Conservation (phyloP, 2,797 vertebrate species). For the Macroramphosus scolopax region DNA sequence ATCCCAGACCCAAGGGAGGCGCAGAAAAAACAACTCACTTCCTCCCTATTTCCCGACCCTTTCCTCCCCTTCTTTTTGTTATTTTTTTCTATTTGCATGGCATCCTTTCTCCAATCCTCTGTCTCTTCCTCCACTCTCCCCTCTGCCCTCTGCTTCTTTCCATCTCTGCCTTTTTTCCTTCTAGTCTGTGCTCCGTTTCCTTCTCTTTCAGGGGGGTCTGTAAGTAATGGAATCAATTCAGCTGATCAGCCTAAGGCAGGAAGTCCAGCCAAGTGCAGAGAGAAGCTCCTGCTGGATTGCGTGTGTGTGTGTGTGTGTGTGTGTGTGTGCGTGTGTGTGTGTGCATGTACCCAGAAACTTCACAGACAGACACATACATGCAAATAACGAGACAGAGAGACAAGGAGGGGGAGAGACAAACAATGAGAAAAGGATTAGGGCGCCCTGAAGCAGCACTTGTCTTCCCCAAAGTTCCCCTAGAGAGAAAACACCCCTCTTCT, state of each 20-base stretch:
- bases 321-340: conserved; percentile 19
- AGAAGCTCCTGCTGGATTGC: conserved; percentile 46
- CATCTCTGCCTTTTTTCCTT: conserved; percentile 23
- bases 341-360: conserved; percentile 58
- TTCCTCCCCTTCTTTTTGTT: conserved; percentile 25
- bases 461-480: conserved; percentile 45
- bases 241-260: conserved; percentile 74
- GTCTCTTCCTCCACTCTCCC: conserved; percentile 26
- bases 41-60: conserved; percentile 34
- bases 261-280: conserved; percentile 73
- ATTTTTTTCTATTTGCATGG: conserved; percentile 19
- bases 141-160: conserved; percentile 45
- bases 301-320: conserved; percentile 15
- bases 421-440: conserved; percentile 53
- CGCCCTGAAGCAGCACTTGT: conserved; percentile 65
- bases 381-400: conserved; percentile 62
- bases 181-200: conserved; percentile 41
- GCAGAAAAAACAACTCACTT: conserved; percentile 45
- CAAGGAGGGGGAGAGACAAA: conserved; percentile 19
- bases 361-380: conserved; percentile 62
- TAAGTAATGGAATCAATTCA: conserved; percentile 74
- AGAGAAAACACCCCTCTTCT: conserved; percentile 49
- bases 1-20: conserved; percentile 42
- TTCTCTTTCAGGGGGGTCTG: conserved; percentile 61
- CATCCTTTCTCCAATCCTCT: conserved; percentile 30